A percentile compares a stretch with the other conserved stretches of the same genome.
Evolutionary conservation across 2,113 vertebrate genomes (phyloP).

Genomic region (Saguinus imperator): DNA sequence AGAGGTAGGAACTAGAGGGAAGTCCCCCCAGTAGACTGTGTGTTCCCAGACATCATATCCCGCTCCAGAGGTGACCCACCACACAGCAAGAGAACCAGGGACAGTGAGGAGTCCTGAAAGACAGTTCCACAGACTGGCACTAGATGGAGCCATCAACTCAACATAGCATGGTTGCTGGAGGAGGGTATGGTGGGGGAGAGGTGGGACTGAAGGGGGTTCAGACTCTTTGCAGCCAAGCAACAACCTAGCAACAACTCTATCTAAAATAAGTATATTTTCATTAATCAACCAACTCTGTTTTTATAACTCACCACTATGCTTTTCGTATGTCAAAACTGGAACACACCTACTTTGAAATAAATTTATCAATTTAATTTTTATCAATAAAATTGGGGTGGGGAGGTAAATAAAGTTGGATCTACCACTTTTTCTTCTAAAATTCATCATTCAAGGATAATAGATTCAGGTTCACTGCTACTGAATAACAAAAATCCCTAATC

Average conservation of each 20-base stretch:
- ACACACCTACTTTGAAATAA: constrained; percentile 6
- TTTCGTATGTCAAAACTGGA: too few relatives aligned
- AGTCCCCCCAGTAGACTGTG: neutral
- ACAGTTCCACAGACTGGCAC: constrained; percentile 56
- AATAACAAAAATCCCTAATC: constrained; percentile 57
- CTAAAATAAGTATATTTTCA: neutral
- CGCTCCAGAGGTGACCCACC: neutral
- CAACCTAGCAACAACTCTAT: neutral
- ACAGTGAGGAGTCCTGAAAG: neutral
- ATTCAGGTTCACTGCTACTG: constrained; percentile 14
- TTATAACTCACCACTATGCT: too few relatives aligned
- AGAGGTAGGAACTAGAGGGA: neutral
- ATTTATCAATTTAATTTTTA: constrained; percentile 13
- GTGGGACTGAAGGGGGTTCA: neutral
- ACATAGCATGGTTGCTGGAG: constrained; percentile 71
- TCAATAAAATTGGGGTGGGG: neutral
- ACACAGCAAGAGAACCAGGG: neutral
- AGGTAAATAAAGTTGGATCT: neutral
- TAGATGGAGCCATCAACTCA: constrained; percentile 78
- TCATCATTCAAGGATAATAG: constrained; percentile 34
- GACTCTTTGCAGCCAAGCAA: neutral
- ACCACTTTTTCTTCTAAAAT: neutral
- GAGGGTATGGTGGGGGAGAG: neutral
- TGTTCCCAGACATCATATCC: neutral
- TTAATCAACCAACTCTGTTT: neutral